A percentile compares a stretch with the other conserved stretches of the same genome.
Conservation (phyloP, 1,140 invertebrate species). For the Pseudomyrmex pallidus region DNA sequence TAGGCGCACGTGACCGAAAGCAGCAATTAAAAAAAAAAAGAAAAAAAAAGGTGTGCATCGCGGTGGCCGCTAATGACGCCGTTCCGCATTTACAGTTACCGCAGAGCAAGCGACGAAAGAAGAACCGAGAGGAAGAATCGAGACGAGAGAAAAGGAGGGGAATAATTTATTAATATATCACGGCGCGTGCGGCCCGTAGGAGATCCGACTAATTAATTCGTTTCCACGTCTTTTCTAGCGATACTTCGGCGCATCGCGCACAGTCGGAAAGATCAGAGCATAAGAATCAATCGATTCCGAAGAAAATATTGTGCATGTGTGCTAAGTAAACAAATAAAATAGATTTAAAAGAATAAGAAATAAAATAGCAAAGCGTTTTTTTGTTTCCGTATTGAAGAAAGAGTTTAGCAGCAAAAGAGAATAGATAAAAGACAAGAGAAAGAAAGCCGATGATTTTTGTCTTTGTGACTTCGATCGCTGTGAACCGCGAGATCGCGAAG, state of each 20-base stretch:
- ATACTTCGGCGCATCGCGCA: not conserved
- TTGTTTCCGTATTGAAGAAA: no score
- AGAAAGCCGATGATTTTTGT: conserved; percentile 43
- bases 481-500: conserved; percentile 42
- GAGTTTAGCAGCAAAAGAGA: not conserved
- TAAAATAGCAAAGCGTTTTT: no score
- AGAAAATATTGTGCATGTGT: not conserved
- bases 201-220: conserved; percentile 43
- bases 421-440: not conserved
- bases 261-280: not conserved
- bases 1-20: conserved; percentile 39
- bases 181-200: conserved; percentile 17
- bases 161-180: conserved; percentile 48
- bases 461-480: not conserved
- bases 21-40: conserved; percentile 15
- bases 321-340: not conserved
- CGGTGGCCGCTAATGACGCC: conserved; percentile 58
- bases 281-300: not conserved
- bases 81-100: conserved; percentile 48
- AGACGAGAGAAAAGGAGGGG: not conserved
- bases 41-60: conserved; percentile 14
- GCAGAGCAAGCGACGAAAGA: conserved; percentile 20
- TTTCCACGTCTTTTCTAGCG: conserved; percentile 18
- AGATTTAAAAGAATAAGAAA: no score
- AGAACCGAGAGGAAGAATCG: not conserved